Conservation (phyloP, 2,797 vertebrate species). For the Gorsachius magnificus region DNA sequence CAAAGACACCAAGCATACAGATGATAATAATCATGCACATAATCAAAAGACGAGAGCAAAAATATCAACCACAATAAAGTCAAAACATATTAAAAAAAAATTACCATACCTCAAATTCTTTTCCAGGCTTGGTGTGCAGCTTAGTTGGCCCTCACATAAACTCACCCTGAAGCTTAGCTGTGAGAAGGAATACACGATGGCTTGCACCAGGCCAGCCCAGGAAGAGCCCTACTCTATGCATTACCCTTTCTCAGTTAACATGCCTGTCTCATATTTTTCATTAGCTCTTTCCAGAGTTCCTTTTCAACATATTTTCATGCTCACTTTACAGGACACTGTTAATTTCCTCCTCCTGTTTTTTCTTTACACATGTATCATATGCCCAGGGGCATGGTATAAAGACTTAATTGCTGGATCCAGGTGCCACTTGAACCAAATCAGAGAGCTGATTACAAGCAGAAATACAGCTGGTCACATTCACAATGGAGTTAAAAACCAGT, state of each 20-base stretch:
- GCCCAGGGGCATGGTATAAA: background rate
- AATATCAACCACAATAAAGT: background rate
- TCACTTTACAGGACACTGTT: background rate
- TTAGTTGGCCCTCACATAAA: background rate
- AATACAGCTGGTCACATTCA: background rate
- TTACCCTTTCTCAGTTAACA: rapidly evolving
- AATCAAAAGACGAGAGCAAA: background rate
- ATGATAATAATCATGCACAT: background rate
- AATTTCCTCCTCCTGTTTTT: background rate
- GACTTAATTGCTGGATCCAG: background rate
- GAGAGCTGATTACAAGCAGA: background rate
- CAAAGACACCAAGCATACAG: background rate
- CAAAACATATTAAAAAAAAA: background rate
- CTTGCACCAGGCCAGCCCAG: background rate
- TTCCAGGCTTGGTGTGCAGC: background rate
- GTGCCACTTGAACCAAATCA: background rate
- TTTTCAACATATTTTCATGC: background rate
- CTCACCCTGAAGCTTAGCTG: background rate
- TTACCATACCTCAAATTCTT: background rate
- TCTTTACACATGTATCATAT: rapidly evolving
- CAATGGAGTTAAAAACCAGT: background rate
- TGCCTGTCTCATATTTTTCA: rapidly evolving
- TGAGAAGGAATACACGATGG: rapidly evolving
- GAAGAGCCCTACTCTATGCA: background rate
- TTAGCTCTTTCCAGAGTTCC: background rate